A percentile compares a stretch with the other conserved stretches of the same genome.
Conservation (phyloP, 2,797 vertebrate species). For the Taeniopygia guttata region DNA sequence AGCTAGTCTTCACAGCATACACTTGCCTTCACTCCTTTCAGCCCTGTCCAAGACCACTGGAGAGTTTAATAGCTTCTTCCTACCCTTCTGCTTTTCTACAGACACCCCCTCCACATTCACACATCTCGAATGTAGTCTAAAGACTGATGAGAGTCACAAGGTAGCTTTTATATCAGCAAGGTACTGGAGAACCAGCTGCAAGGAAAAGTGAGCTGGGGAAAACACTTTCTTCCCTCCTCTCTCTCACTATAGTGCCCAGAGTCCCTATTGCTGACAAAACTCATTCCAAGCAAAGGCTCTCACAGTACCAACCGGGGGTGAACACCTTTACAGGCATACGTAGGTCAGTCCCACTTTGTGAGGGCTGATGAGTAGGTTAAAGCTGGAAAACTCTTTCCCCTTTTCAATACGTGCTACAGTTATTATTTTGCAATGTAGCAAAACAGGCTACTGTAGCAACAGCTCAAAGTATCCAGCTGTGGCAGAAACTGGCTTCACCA, state of each 20-base stretch:
- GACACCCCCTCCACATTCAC: not conserved
- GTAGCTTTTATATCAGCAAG: not conserved
- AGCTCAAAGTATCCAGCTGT: not conserved
- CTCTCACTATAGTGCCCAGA: not conserved
- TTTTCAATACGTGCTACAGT: not conserved
- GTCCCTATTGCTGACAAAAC: not conserved
- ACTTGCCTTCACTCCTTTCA: not conserved
- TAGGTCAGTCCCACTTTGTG: not conserved
- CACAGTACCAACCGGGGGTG: not conserved
- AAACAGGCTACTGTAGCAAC: not conserved
- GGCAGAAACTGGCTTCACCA: not conserved
- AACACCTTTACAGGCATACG: not conserved
- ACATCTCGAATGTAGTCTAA: not conserved
- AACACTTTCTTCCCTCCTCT: not conserved
- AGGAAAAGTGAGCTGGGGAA: not conserved
- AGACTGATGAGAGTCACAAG: fast-evolving
- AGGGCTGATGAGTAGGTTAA: not conserved
- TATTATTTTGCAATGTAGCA: not conserved
- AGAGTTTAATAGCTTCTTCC: not conserved
- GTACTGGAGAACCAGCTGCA: not conserved
- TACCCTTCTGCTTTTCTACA: not conserved
- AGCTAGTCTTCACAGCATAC: not conserved
- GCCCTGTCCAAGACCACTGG: not conserved
- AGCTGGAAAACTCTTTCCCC: not conserved
- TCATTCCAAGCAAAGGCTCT: not conserved